phyloP scores from a whole-genome alignment of 1,140 invertebrate genomes.

The Saxidomus purpurata region DNA sequence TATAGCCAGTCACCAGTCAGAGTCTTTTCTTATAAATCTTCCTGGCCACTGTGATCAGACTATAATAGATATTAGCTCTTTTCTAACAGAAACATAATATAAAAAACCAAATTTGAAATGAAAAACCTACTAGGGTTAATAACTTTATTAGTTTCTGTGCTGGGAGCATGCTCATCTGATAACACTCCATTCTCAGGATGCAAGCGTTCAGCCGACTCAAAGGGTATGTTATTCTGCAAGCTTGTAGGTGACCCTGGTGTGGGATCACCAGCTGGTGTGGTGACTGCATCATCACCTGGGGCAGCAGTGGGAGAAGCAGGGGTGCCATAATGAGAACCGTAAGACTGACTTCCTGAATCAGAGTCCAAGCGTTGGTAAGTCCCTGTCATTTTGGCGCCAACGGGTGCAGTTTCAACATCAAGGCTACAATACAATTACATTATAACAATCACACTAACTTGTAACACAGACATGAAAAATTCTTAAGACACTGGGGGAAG shows the following conservation, averaged over 20 bases:
- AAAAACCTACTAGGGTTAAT: constrained; percentile 62
- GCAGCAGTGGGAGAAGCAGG: constrained; percentile 32
- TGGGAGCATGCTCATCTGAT: constrained; percentile 43
- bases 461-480: not conserved
- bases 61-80: no score
- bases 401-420: constrained; percentile 70
- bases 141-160: constrained; percentile 56
- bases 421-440: constrained; percentile 69
- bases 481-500: not conserved
- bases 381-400: constrained; percentile 72
- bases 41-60: no score
- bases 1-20: no score
- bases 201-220: constrained; percentile 53
- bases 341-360: constrained; percentile 12
- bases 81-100: constrained; percentile 19
- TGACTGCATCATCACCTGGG: constrained; percentile 50
- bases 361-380: constrained; percentile 70
- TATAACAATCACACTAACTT: not conserved
- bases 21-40: no score
- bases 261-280: constrained; percentile 21
- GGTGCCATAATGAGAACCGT: constrained; percentile 33
- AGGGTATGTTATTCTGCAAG: constrained; percentile 49
- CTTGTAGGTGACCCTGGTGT: constrained; percentile 45
- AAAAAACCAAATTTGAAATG: constrained; percentile 23
- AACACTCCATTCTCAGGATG: constrained; percentile 54